Conservation (phyloP, 2,797 vertebrate species). For the Platyrinchus mystaceus region DNA sequence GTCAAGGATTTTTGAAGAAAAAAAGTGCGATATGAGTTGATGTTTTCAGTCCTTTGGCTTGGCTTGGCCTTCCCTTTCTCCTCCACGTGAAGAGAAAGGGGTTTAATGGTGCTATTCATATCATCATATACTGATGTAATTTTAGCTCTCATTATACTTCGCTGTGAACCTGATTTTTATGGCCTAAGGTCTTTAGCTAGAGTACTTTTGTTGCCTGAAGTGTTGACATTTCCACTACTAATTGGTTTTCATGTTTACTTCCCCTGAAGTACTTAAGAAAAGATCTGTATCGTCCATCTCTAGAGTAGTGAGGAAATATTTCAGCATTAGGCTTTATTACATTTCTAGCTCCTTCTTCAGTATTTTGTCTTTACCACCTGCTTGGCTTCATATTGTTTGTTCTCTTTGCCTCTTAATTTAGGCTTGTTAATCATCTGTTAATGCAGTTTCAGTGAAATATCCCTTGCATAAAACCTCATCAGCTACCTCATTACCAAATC, state of each 20-base stretch:
- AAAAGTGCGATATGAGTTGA: background rate
- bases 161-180: background rate
- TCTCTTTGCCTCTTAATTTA: constrained; percentile 35
- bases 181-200: background rate
- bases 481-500: constrained; percentile 34
- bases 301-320: constrained; percentile 25
- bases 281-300: background rate
- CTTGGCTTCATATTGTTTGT: constrained; percentile 18
- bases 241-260: constrained; percentile 5
- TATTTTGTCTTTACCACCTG: constrained; percentile 28
- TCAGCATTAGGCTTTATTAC: constrained; percentile 1
- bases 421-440: constrained; percentile 49
- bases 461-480: constrained; percentile 40
- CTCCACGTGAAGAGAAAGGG: background rate
- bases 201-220: background rate
- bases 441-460: constrained; percentile 29
- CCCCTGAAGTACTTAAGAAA: background rate
- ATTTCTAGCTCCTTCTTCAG: constrained; percentile 14
- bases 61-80: background rate
- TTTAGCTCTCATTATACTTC: background rate
- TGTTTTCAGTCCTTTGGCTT: background rate
- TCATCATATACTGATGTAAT: background rate
- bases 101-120: background rate
- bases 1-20: background rate
- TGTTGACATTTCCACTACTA: background rate